Evolutionary conservation across 2,888 invertebrate genomes (phyloP), one percentile per base, ranked within the genome.

Genomic region (Pelosia muscerda): DNA sequence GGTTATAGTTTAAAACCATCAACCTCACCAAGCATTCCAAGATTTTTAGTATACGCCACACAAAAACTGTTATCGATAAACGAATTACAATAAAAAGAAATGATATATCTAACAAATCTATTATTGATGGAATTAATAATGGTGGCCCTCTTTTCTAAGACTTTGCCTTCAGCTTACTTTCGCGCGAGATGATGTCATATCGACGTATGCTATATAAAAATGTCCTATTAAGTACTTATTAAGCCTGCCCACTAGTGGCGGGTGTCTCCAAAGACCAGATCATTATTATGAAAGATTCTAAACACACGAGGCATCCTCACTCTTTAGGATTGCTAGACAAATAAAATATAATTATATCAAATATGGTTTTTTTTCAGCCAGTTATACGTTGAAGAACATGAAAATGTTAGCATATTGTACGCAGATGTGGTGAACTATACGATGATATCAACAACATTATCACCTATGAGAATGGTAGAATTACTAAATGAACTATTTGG

Each of bases 401-500:
- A 97, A 22, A 97, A 98, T 85, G 98, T 99, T 2, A 97, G 98
- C 78, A 98, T 99, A 75, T 92, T 99, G 42, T 99, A 98, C 85
- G 98, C 99, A 0, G 99, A 99, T 88, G 98, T 99, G 59, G 98
- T 98, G 0, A 98, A 98, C 91, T 99, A 98, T 85, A 98, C 98
- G 0, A 96, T 97, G 81, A 96, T 98, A 90, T 98, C 99, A 0
- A 97, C 97, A 0, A 97, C 97, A 1, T 90, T 99, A 65, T 96
- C 97, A 0, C 97, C 98, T 0, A 96, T 97, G 85, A 96, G 97
- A 74, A 96, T 99, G 78, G 97, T 99, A 3, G 98, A 98, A 86
- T 97, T 98, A 0, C 92, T 99, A 22, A 98, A 99, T 84, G 98
- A 98, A 87, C 95, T 99, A 0, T 99, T 98, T 88, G 98, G 98